A percentile compares a stretch with the other conserved stretches of the same genome.
Evolutionary conservation across 1,140 invertebrate genomes (phyloP).

Genomic region (Apocrypta bakeri): DNA sequence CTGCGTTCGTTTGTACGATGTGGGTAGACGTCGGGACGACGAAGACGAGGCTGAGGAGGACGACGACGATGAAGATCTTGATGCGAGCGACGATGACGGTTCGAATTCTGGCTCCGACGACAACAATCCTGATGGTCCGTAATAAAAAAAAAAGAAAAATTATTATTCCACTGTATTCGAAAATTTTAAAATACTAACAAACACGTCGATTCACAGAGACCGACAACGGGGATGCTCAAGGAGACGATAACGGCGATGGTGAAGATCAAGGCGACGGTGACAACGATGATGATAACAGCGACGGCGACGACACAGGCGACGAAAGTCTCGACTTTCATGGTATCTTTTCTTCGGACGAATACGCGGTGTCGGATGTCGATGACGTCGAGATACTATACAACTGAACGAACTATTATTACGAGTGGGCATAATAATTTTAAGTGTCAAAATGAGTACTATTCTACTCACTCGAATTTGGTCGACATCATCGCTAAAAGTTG

Average conservation of each 20-base stretch:
- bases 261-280: constrained; percentile 69
- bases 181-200: not conserved
- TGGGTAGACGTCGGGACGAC: constrained; percentile 82
- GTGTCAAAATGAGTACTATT: constrained; percentile 19
- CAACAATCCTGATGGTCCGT: constrained; percentile 75
- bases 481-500: not conserved
- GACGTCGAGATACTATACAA: constrained; percentile 62
- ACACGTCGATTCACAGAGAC: constrained; percentile 55
- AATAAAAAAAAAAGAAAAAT: constrained; percentile 49
- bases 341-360: constrained; percentile 59
- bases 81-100: constrained; percentile 72
- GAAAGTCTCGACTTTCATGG: constrained; percentile 55
- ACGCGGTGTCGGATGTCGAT: constrained; percentile 61
- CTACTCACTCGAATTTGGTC: constrained; percentile 17
- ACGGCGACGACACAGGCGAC: constrained; percentile 67
- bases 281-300: constrained; percentile 69
- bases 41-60: constrained; percentile 85
- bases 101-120: constrained; percentile 75
- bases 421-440: not conserved
- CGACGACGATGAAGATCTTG: constrained; percentile 80
- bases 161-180: not conserved
- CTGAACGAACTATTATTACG: constrained; percentile 10
- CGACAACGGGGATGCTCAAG: constrained; percentile 65
- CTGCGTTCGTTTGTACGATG: constrained; percentile 88
- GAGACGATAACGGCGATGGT: constrained; percentile 68